A percentile compares a stretch with the other conserved stretches of the same genome.
Evolutionary conservation across 2,797 vertebrate species (phyloP).

Genomic region (Trachurus trachurus): DNA sequence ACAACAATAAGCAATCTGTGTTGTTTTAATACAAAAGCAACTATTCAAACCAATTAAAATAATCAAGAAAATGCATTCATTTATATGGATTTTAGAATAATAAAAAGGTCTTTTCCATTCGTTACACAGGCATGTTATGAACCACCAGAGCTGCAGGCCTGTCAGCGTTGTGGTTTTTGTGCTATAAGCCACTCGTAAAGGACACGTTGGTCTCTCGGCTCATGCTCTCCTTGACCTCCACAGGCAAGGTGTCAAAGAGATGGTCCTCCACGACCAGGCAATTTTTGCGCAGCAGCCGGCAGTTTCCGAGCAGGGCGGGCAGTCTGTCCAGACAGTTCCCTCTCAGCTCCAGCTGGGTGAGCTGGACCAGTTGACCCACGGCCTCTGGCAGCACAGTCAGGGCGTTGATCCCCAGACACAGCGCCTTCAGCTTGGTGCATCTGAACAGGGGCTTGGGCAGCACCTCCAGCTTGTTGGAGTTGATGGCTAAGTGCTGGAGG

Average conservation of each 20-base stretch:
- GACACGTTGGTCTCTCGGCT: slow-evolving; percentile 89
- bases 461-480: slow-evolving; percentile 93
- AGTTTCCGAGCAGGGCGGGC: slow-evolving; percentile 91
- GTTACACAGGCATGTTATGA: slow-evolving; percentile 28
- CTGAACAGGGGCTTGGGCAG: slow-evolving; percentile 95
- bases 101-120: slow-evolving; percentile 33
- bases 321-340: slow-evolving; percentile 96
- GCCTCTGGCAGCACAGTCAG: slow-evolving; percentile 92
- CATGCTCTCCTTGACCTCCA: slow-evolving; percentile 93
- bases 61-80: slow-evolving; percentile 57
- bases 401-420: slow-evolving; percentile 93
- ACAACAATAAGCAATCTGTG: slow-evolving; percentile 38
- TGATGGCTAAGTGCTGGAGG: slow-evolving; percentile 94
- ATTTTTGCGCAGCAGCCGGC: slow-evolving; percentile 92
- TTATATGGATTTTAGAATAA: slow-evolving; percentile 31
- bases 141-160: slow-evolving; percentile 26
- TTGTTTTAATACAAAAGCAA: slow-evolving; percentile 38
- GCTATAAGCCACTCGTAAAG: slow-evolving; percentile 89
- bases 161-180: slow-evolving; percentile 61
- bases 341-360: slow-evolving; percentile 94
- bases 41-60: slow-evolving; percentile 51
- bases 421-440: slow-evolving; percentile 94
- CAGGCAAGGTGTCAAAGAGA: slow-evolving; percentile 95
- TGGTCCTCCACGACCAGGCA: slow-evolving; percentile 95
- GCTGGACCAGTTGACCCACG: slow-evolving; percentile 91